A percentile compares a stretch with the other conserved stretches of the same genome.
Evolutionary conservation across 2,888 invertebrate species (phyloP).

Genomic region (Atrina japonica): DNA sequence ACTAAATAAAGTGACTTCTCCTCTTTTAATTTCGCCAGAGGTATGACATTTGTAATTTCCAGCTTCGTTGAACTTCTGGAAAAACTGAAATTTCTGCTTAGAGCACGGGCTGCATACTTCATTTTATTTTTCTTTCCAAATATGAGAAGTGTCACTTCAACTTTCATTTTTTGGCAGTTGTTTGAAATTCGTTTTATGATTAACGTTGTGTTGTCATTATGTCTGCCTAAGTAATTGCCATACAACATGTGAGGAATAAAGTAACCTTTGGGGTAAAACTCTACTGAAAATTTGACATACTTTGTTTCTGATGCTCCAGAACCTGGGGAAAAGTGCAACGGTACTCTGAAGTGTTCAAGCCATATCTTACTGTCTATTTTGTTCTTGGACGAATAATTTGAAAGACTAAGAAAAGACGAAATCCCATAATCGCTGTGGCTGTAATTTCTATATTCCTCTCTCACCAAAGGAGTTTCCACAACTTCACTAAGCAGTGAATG

Average conservation of each 20-base stretch:
- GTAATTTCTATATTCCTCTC: constrained; percentile 65
- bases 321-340: constrained; percentile 54
- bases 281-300: constrained; percentile 56
- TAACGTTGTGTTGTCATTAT: constrained; percentile 65
- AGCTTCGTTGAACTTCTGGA: constrained; percentile 49
- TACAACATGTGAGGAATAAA: constrained; percentile 70
- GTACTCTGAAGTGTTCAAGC: constrained; percentile 54
- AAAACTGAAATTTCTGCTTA: constrained; percentile 57
- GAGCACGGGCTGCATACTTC: constrained; percentile 67
- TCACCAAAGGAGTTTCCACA: constrained; percentile 39
- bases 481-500: constrained; percentile 71
- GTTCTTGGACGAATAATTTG: constrained; percentile 60
- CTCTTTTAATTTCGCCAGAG: constrained; percentile 57
- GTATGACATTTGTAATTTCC: constrained; percentile 64
- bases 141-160: constrained; percentile 66
- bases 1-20: constrained; percentile 70
- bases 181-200: constrained; percentile 54
- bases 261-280: constrained; percentile 70
- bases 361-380: constrained; percentile 69
- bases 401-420: constrained; percentile 60
- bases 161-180: constrained; percentile 38
- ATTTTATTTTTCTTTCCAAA: constrained; percentile 69
- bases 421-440: constrained; percentile 57
- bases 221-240: constrained; percentile 67
- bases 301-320: constrained; percentile 33